These are phyloP conservation scores for Leptogaster cylindrica DNA, from an alignment of 2,888 invertebrate genomes.

Conservation along the genomic window DNA sequence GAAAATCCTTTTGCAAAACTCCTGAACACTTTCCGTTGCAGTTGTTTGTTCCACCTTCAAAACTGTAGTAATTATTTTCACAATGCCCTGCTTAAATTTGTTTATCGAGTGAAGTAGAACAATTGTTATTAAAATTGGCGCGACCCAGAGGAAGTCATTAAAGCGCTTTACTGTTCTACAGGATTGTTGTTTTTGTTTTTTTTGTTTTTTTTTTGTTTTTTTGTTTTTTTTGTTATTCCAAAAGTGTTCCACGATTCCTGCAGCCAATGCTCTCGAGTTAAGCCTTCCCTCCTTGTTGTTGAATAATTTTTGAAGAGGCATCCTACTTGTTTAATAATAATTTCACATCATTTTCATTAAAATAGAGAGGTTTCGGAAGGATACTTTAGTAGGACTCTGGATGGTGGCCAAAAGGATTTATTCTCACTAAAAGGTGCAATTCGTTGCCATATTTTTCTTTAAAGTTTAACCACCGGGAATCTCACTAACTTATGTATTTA, in stretches of 20 bases:
- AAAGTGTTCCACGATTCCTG: neutral
- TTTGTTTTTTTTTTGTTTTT: too few relatives aligned
- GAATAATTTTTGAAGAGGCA: slow-evolving; percentile 3
- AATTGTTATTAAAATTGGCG: neutral
- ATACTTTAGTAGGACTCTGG: neutral
- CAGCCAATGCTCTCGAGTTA: neutral
- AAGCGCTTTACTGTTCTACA: neutral
- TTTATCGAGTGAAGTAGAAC: too few relatives aligned
- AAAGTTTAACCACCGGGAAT: neutral
- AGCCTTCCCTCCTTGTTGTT: neutral
- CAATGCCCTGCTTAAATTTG: too few relatives aligned
- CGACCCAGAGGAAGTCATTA: slow-evolving; percentile 5
- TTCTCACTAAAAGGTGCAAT: neutral
- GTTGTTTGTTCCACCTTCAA: too few relatives aligned
- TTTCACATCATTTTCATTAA: slow-evolving; percentile 11
- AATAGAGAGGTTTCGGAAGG: neutral
- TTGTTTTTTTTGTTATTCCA: too few relatives aligned
- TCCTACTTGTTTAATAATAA: slow-evolving; percentile 6
- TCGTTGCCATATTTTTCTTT: neutral
- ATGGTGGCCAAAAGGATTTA: neutral
- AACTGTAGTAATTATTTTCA: too few relatives aligned
- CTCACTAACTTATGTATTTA: neutral
- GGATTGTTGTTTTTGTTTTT: neutral
- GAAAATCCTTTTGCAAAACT: too few relatives aligned
- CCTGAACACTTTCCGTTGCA: too few relatives aligned